Evolutionary conservation across 2,113 vertebrate species (phyloP).

Genomic region (Otus sunia): DNA sequence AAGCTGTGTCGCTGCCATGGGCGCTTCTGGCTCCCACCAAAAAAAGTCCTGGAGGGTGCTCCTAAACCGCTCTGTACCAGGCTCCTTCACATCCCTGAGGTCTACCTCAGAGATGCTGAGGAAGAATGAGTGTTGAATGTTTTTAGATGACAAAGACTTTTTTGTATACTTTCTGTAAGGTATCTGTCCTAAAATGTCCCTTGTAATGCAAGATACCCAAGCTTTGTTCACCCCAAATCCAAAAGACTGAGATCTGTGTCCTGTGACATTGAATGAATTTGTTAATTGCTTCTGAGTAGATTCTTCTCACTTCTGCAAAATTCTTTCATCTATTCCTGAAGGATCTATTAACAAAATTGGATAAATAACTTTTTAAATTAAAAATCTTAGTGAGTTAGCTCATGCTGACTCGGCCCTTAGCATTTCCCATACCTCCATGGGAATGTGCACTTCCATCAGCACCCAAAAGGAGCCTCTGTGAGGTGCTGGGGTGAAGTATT

Average conservation of each 20-base stretch:
- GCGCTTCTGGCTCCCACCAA: rapidly evolving
- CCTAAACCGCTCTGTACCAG: not conserved
- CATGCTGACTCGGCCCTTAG: rapidly evolving
- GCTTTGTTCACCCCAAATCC: not conserved
- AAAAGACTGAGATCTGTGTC: not conserved
- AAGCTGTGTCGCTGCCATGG: not conserved
- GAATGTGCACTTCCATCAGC: not conserved
- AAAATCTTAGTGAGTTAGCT: not conserved
- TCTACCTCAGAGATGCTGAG: not conserved
- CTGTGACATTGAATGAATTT: not conserved
- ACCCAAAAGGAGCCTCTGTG: not conserved
- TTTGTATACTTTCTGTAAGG: not conserved
- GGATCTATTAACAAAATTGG: not conserved
- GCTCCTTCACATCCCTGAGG: not conserved
- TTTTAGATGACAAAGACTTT: not conserved
- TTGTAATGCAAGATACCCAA: not conserved
- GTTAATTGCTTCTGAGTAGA: not conserved
- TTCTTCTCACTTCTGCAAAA: not conserved
- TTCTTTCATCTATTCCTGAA: not conserved
- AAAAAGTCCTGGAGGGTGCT: not conserved
- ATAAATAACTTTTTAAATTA: not conserved
- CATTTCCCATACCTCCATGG: not conserved
- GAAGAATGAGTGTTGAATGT: not conserved
- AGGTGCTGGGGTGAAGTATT: not conserved
- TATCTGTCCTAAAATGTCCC: not conserved